Conservation (phyloP, 2,797 vertebrate species). For the Fundulus diaphanus region DNA sequence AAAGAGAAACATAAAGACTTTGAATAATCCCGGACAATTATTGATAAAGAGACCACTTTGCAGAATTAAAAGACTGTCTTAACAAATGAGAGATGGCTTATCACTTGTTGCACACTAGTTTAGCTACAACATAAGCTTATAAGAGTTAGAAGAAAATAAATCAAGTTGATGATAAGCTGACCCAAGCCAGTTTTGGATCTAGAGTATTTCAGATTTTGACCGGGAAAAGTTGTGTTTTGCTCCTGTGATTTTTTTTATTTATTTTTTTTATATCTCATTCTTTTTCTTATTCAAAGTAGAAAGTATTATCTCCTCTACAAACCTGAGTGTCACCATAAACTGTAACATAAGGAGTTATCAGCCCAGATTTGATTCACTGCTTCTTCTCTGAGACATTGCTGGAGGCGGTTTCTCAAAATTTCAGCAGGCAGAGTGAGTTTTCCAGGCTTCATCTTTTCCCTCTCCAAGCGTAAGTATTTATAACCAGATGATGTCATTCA, state of each 20-base stretch:
- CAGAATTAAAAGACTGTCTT: neutral
- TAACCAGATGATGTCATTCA: conserved; percentile 75
- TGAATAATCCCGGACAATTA: neutral
- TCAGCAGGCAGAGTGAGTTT: conserved; percentile 34
- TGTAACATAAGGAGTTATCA: conserved; percentile 4
- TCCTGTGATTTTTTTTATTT: neutral
- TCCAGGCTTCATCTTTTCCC: conserved; percentile 44
- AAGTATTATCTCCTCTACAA: neutral
- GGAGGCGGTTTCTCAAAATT: conserved; percentile 22
- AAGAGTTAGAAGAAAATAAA: neutral
- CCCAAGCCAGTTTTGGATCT: neutral
- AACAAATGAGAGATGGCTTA: neutral
- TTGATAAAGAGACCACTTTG: neutral
- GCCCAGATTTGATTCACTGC: neutral
- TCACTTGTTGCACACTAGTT: too few relatives aligned
- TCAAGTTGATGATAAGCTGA: neutral
- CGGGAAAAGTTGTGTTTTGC: neutral
- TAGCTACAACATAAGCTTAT: too few relatives aligned
- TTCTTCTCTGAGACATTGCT: neutral
- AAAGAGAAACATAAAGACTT: neutral
- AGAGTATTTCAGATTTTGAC: too few relatives aligned
- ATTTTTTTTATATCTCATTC: too few relatives aligned
- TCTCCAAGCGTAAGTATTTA: conserved; percentile 50
- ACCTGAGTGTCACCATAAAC: neutral
- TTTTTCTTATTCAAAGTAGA: neutral